Evolutionary conservation across 2,113 vertebrate genomes (phyloP).

Genomic region (Zootoca vivipara): DNA sequence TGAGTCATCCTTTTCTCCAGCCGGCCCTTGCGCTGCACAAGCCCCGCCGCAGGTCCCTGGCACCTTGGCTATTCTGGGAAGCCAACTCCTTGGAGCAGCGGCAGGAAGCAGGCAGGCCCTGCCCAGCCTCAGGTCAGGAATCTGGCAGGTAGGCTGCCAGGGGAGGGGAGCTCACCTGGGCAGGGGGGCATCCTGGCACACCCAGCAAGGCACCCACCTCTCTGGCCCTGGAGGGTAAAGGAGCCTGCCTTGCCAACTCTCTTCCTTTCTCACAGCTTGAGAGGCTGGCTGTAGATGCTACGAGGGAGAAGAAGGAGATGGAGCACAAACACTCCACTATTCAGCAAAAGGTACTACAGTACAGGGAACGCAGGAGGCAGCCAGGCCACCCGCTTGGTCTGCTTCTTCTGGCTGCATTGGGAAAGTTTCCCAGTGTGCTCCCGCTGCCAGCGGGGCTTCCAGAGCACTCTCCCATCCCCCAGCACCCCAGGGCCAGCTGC

Average conservation of each 20-base stretch:
- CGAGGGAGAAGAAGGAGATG: slow-evolving; percentile 96
- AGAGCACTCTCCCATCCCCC: no score
- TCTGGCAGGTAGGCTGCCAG: background rate
- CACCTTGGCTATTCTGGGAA: slow-evolving; percentile 54
- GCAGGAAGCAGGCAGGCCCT: background rate
- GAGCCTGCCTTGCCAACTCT: background rate
- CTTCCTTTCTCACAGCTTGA: slow-evolving; percentile 86
- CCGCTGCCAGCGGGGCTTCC: background rate
- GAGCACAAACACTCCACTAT: slow-evolving; percentile 98
- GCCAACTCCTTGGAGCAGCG: slow-evolving; percentile 27
- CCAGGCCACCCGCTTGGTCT: slow-evolving; percentile 21
- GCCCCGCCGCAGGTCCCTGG: slow-evolving; percentile 41
- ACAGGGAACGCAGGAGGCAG: slow-evolving; percentile 11
- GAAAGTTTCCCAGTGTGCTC: background rate
- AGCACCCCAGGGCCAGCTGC: no score
- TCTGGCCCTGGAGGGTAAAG: background rate
- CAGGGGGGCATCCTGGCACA: background rate
- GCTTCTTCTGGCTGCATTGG: background rate
- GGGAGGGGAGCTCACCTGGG: background rate
- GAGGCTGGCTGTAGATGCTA: slow-evolving; percentile 91
- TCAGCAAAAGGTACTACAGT: slow-evolving; percentile 94
- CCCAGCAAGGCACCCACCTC: background rate
- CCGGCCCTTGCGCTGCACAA: slow-evolving; percentile 19
- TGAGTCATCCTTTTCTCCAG: slow-evolving; percentile 52
- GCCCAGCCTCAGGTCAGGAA: background rate